Base-by-base conservation (phyloP, 2,888 invertebrate species). In the Pollenia labialis region DNA sequence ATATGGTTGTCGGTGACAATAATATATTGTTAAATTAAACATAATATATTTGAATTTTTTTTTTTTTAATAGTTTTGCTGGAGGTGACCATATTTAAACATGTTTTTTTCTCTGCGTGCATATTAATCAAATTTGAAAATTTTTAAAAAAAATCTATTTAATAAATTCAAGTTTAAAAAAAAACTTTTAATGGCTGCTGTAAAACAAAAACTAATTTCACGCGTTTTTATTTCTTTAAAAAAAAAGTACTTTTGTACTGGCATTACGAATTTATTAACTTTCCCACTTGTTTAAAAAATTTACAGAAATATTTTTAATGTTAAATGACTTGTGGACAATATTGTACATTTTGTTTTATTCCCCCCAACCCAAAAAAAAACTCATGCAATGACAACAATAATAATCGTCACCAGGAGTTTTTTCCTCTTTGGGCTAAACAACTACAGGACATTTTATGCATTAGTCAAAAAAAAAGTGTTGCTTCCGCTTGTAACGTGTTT, bases 301-400 rank as follows among this genome's bases (percentile, higher is more conserved):
- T 54, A 60, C 18, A 66, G 64, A 76, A 82, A 81, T 54, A 42
- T 75, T 84, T 87, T 87, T 74, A 84, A 87, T 81, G 77, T 87
- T 87, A 75, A 87, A 87, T 84, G 87, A 84, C 77, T 81, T 84
- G 87, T 81, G 87, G 84, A 84, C 87, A 84, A 87, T 62, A 62
- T 62, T 62, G 52, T 64, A 60, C 82, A 54, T 23, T 56, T 64
- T 32, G 4, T 32, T 32, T 86, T 60, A 14, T 56, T 64, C 62
- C 52, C 71, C 71, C 76, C 69, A 18, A 44, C 52, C 44, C 44
- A 32, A 32, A 32, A 12, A 12, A 48, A 46, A 56, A 18, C 62
- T 18, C 60, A 40, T 56, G 62, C 68, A 75, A 12, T 58, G 71
- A 75, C 80, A 81, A 79, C 71, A 83, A 80, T 71, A 83, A 84